Conservation (phyloP, 2,113 vertebrate genomes). For the Salvelinus fontinalis region DNA sequence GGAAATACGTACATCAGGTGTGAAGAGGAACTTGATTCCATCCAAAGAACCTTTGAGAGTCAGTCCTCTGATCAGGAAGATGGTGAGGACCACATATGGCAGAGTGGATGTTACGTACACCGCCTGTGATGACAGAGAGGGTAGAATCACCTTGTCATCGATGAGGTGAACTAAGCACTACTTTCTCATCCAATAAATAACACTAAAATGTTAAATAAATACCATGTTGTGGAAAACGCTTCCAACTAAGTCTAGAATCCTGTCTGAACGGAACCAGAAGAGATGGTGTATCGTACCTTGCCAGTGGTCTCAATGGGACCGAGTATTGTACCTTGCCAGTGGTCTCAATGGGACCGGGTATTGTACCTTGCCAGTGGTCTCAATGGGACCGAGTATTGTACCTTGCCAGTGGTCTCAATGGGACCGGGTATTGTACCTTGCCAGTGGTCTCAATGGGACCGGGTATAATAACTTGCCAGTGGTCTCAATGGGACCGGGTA, state of each 20-base stretch:
- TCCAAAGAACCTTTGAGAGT: slow-evolving; percentile 88
- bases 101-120: slow-evolving; percentile 95
- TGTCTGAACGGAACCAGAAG: background rate
- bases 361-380: no score
- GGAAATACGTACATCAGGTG: slow-evolving; percentile 83
- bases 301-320: no score
- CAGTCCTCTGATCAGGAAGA: slow-evolving; percentile 92
- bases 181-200: background rate
- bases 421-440: no score
- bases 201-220: background rate
- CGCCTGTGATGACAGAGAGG: slow-evolving; percentile 71
- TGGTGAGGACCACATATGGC: slow-evolving; percentile 91
- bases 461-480: no score
- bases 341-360: no score
- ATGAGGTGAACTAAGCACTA: background rate
- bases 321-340: no score
- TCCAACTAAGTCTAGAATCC: background rate
- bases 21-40: slow-evolving; percentile 91
- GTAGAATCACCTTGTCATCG: background rate
- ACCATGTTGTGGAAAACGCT: no score
- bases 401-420: no score
- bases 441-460: no score
- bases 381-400: no score
- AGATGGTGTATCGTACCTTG: background rate
- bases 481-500: no score